Evolutionary conservation across 2,888 invertebrate genomes (phyloP).

Genomic region (Rhogogaster chlorosoma): DNA sequence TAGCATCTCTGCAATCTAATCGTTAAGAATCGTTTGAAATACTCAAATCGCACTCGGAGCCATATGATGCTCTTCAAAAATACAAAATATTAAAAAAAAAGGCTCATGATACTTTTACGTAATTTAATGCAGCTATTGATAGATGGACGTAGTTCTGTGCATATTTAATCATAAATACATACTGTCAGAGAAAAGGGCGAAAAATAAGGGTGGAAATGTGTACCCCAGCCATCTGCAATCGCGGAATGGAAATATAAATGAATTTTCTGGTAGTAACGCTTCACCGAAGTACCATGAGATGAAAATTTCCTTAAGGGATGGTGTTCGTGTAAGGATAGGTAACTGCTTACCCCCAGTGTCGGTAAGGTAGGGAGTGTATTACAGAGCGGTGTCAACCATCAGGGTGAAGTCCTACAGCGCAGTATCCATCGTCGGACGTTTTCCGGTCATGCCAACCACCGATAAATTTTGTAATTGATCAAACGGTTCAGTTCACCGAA

Average conservation of each 20-base stretch:
- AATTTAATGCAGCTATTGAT: neutral
- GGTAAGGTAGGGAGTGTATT: conserved; percentile 5
- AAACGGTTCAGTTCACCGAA: neutral
- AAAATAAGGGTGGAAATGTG: neutral
- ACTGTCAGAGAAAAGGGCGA: neutral
- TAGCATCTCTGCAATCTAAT: neutral
- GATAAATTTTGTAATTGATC: neutral
- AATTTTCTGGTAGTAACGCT: neutral
- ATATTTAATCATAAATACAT: neutral
- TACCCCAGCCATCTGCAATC: conserved; percentile 4
- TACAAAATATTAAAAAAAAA: neutral
- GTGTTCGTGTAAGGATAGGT: neutral
- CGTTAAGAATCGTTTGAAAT: neutral
- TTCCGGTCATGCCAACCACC: neutral
- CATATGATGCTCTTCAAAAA: too few relatives aligned
- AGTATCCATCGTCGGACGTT: neutral
- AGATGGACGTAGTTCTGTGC: neutral
- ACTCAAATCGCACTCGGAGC: too few relatives aligned
- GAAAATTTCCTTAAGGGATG: neutral
- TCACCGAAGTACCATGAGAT: neutral
- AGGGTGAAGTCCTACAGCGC: neutral
- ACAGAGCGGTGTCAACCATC: neutral
- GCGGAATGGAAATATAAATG: neutral
- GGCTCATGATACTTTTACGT: neutral
- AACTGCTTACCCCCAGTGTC: neutral